These are phyloP conservation scores for Campylorhamphus procurvoides DNA, from an alignment of 2,113 vertebrate genomes.

Conservation along the genomic window DNA sequence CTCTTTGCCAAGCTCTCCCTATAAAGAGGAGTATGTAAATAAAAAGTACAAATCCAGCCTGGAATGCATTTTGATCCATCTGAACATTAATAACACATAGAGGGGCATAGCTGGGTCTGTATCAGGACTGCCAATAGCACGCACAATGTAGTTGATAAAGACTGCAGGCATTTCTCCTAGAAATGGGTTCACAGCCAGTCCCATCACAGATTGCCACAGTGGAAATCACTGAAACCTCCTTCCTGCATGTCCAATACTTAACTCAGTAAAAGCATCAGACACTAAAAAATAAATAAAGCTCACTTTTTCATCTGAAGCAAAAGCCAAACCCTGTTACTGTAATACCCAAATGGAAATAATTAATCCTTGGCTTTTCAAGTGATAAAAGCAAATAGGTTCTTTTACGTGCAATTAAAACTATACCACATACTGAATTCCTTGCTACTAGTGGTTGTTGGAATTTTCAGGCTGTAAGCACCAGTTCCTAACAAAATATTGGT, in stretches of 20 bases:
- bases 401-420: constrained; percentile 70
- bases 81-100: neutral
- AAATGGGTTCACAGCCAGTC: constrained; percentile 47
- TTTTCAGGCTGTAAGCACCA: constrained; percentile 65
- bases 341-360: constrained; percentile 75
- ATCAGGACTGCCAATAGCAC: neutral
- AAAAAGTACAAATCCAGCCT: neutral
- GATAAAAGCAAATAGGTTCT: constrained; percentile 73
- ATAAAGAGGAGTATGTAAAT: neutral
- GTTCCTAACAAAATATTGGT: constrained; percentile 62
- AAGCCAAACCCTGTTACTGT: constrained; percentile 66
- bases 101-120: neutral
- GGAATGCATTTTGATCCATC: neutral
- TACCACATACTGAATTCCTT: constrained; percentile 58
- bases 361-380: constrained; percentile 72
- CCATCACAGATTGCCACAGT: constrained; percentile 40
- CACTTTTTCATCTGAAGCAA: constrained; percentile 68
- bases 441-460: constrained; percentile 45
- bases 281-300: constrained; percentile 62
- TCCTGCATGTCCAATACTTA: constrained; percentile 42
- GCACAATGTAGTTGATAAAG: neutral
- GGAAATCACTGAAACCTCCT: constrained; percentile 58
- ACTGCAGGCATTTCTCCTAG: constrained; percentile 48
- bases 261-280: constrained; percentile 60
- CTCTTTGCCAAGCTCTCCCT: neutral